These are phyloP conservation scores for Eleginops maclovinus DNA, from an alignment of 2,113 vertebrate species.

Conservation along the genomic window DNA sequence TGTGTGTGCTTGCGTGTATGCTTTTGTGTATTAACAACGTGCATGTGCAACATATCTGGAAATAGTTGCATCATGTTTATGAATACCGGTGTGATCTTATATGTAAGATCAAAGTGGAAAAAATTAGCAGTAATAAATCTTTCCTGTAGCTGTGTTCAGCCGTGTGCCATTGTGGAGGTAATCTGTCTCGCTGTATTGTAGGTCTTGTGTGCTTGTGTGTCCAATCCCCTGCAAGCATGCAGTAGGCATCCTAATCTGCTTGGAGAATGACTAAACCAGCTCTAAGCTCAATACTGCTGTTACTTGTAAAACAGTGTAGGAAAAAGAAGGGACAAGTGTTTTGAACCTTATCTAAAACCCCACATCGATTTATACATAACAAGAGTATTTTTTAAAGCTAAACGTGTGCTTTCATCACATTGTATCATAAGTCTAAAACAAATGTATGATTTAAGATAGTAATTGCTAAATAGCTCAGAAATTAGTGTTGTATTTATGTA, in stretches of 20 bases:
- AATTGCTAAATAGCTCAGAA: accelerated
- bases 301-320: slow-evolving; percentile 45
- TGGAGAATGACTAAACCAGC: slow-evolving; percentile 71
- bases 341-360: slow-evolving; percentile 1
- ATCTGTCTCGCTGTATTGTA: slow-evolving; percentile 69
- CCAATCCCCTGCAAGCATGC: slow-evolving; percentile 78
- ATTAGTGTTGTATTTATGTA: background rate
- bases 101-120: slow-evolving; percentile 17
- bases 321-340: slow-evolving; percentile 1
- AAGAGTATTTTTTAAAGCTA: background rate
- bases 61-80: slow-evolving; percentile 14
- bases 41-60: slow-evolving; percentile 24
- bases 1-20: slow-evolving; percentile 5
- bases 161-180: slow-evolving; percentile 64
- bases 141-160: slow-evolving; percentile 27
- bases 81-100: slow-evolving; percentile 19
- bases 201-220: slow-evolving; percentile 51
- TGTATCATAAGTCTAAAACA: background rate
- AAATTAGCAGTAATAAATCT: slow-evolving; percentile 33
- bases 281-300: slow-evolving; percentile 55
- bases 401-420: background rate
- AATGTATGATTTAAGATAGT: background rate
- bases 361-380: background rate
- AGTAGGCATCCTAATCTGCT: slow-evolving; percentile 79
- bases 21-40: background rate